Percentiles rank a stretch among this genome's conserved stretches.
Evolutionary conservation across 2,797 vertebrate genomes (phyloP).

Genomic region (Neostethus bicornis): DNA sequence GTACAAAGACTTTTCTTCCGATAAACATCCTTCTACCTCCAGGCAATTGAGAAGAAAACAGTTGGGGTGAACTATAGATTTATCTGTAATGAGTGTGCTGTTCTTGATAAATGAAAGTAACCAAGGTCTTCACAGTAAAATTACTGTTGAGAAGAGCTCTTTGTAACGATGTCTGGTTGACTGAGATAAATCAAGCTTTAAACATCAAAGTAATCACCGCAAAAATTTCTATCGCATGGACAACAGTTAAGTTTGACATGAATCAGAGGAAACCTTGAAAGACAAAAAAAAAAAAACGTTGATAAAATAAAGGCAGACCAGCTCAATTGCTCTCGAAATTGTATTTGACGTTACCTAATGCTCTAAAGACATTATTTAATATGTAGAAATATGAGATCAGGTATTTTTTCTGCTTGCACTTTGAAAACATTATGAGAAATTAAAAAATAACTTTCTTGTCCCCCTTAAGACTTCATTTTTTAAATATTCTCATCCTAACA

Average conservation of each 20-base stretch:
- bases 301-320: background rate
- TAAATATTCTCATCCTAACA: too few species aligned
- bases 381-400: too few species aligned
- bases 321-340: background rate
- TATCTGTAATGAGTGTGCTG: conserved; percentile 16
- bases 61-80: conserved; percentile 32
- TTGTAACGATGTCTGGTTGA: background rate
- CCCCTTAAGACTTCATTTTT: background rate
- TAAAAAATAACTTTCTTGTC: background rate
- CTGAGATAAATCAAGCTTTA: background rate
- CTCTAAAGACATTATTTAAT: too few species aligned
- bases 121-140: conserved; percentile 14
- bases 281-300: background rate
- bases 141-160: background rate
- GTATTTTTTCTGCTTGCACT: too few species aligned
- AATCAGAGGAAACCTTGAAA: background rate
- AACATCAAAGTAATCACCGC: background rate
- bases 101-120: conserved; percentile 14
- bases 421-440: too few species aligned
- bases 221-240: background rate
- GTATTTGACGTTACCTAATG: too few species aligned
- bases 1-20: conserved; percentile 22
- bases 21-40: conserved; percentile 22
- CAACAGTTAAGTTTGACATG: background rate
- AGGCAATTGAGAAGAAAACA: conserved; percentile 23